These are phyloP conservation scores for Lasioglossum calceatum DNA, from an alignment of 2,888 invertebrate genomes.

Conservation along the genomic window DNA sequence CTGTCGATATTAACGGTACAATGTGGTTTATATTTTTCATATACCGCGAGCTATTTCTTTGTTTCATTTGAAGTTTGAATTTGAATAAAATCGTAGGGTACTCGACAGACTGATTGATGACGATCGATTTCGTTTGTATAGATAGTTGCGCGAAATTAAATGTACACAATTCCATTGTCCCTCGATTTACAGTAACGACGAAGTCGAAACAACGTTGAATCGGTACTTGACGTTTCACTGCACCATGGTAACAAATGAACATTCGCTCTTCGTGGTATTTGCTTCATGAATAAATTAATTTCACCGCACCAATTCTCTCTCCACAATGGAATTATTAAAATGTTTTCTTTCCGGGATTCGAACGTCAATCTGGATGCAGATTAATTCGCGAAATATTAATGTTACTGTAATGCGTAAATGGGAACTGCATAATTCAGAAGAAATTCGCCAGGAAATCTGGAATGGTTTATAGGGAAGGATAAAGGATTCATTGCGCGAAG, in stretches of 20 bases:
- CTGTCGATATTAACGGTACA: no score
- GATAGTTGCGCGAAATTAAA: neutral
- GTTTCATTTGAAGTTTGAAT: neutral
- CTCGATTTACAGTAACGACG: neutral
- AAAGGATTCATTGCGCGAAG: neutral
- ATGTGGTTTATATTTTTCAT: no score
- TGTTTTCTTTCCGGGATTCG: neutral
- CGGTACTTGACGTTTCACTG: neutral
- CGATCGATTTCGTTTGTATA: neutral
- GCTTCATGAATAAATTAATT: neutral
- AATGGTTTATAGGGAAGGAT: neutral
- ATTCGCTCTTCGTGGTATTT: neutral
- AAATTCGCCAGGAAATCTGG: neutral
- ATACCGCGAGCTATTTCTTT: no score
- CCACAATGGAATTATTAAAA: neutral
- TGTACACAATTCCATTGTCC: neutral
- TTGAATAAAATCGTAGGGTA: neutral
- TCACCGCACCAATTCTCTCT: neutral
- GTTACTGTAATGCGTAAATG: neutral
- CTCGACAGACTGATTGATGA: neutral
- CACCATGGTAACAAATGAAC: neutral
- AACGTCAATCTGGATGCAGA: neutral
- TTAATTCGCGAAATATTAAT: neutral
- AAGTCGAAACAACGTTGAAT: neutral
- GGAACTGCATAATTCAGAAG: neutral